Conservation (phyloP, 2,113 vertebrate species). For the Elaphurus davidianus region DNA sequence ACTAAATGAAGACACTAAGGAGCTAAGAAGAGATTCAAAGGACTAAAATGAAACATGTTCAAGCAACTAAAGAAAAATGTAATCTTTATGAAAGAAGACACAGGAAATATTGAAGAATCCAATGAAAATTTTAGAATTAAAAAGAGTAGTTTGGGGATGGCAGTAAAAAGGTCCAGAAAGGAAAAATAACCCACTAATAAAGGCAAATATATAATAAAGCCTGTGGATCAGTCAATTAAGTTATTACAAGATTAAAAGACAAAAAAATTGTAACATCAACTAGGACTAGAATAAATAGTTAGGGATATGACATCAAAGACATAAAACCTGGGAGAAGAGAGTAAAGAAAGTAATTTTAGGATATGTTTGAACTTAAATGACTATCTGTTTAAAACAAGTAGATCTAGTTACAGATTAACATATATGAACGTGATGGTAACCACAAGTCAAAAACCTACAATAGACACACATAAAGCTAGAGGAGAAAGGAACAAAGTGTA, state of each 20-base stretch:
- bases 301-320: background rate
- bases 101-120: background rate
- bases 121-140: background rate
- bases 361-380: background rate
- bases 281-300: background rate
- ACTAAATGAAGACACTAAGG: background rate
- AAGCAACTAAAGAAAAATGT: background rate
- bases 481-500: background rate
- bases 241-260: background rate
- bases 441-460: background rate
- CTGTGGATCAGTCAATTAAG: background rate
- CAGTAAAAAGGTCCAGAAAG: background rate
- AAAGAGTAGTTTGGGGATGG: background rate
- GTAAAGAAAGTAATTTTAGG: background rate
- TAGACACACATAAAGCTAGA: background rate
- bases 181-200: background rate
- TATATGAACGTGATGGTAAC: background rate
- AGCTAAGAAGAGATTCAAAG: background rate
- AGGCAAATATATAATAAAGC: background rate
- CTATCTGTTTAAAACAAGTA: background rate
- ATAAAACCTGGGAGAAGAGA: background rate
- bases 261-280: background rate
- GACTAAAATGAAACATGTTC: background rate
- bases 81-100: background rate
- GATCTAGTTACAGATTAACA: background rate